phyloP scores from a whole-genome alignment of 2,888 invertebrate genomes.

The Acleris holmiana region DNA sequence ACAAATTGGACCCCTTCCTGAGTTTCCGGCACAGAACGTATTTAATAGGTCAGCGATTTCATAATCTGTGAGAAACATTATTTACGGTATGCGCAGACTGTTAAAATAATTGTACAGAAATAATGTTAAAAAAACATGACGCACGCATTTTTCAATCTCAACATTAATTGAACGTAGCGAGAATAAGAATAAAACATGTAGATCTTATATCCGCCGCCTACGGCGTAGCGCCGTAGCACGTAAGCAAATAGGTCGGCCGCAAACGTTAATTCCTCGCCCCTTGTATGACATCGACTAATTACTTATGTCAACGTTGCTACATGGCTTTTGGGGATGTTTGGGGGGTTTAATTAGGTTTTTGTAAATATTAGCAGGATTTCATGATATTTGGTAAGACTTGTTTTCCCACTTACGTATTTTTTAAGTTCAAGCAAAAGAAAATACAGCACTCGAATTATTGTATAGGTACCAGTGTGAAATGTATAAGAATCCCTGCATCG shows the following conservation, averaged over 20 bases:
- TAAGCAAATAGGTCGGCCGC: constrained; percentile 66
- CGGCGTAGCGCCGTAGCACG: constrained; percentile 74
- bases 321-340: constrained; percentile 61
- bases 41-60: too few relatives aligned
- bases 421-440: too few relatives aligned
- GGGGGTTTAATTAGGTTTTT: constrained; percentile 39
- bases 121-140: not conserved
- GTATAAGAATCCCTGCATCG: too few relatives aligned
- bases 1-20: too few relatives aligned
- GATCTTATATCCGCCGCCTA: constrained; percentile 43
- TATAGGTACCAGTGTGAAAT: too few relatives aligned
- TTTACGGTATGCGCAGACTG: not conserved
- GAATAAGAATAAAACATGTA: not conserved
- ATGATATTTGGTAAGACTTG: too few relatives aligned
- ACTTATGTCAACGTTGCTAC: constrained; percentile 73
- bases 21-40: too few relatives aligned
- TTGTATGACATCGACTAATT: constrained; percentile 69
- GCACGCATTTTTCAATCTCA: not conserved
- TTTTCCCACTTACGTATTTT: too few relatives aligned
- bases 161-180: not conserved
- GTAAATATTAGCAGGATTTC: constrained; percentile 11
- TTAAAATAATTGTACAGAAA: constrained; percentile 55
- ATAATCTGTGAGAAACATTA: too few relatives aligned
- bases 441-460: too few relatives aligned
- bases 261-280: constrained; percentile 54